Percentiles rank a stretch among this genome's conserved stretches.
Conservation (phyloP, 2,113 vertebrate genomes). For the Platysteira castanea region DNA sequence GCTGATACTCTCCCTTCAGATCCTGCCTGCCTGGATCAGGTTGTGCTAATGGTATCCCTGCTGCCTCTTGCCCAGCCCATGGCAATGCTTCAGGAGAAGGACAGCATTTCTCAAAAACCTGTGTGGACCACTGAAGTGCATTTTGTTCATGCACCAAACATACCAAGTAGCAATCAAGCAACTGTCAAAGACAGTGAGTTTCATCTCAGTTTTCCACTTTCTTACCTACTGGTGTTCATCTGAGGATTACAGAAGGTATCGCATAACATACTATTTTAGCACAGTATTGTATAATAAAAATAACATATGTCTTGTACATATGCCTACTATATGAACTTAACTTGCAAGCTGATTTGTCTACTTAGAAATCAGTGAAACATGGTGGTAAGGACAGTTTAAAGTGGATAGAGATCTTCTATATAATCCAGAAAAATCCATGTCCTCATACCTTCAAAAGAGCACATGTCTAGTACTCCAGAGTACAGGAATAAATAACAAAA, state of each 20-base stretch:
- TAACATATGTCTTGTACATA: background rate
- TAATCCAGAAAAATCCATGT: background rate
- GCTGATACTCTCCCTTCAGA: background rate
- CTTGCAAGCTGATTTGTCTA: background rate
- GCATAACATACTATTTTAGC: background rate
- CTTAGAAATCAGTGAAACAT: background rate
- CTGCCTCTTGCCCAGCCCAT: background rate
- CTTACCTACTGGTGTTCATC: background rate
- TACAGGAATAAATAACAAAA: conserved; percentile 47
- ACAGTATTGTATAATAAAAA: background rate
- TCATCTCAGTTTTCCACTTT: background rate
- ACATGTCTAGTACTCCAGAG: background rate
- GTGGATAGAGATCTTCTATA: background rate
- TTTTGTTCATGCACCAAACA: background rate
- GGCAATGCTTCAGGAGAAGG: background rate
- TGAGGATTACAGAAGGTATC: background rate
- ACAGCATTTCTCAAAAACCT: background rate
- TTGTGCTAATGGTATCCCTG: background rate
- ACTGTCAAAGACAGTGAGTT: background rate
- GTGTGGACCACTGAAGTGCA: background rate
- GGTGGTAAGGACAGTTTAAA: background rate
- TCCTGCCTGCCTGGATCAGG: background rate
- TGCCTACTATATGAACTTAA: background rate
- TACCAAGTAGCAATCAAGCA: background rate
- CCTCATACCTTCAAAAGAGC: background rate